Percentiles rank a stretch among this genome's conserved stretches.
phyloP scores from a whole-genome alignment of 2,888 invertebrate genomes.

The Leptopilina drosophilae region DNA sequence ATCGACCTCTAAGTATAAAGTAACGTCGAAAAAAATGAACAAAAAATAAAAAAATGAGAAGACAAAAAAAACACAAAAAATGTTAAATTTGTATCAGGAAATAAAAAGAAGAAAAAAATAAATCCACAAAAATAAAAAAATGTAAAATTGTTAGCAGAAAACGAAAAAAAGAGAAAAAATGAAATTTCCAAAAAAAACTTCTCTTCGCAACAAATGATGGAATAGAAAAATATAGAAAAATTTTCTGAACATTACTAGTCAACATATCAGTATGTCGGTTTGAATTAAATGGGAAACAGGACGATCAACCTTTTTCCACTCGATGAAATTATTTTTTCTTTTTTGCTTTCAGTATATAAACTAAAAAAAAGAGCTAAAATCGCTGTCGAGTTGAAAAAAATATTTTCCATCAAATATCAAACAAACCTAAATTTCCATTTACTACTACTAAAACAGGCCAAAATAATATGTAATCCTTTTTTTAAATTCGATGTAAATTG shows the following conservation, averaged over 20 bases:
- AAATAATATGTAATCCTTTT: too few species aligned
- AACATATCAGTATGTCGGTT: background rate
- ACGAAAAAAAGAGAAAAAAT: too few species aligned
- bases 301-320: background rate
- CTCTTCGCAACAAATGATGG: background rate
- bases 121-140: too few species aligned
- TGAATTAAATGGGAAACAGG: constrained; percentile 5
- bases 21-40: too few species aligned
- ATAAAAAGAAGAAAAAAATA: too few species aligned
- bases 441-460: background rate
- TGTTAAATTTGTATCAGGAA: too few species aligned
- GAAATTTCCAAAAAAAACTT: too few species aligned
- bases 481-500: too few species aligned
- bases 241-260: background rate
- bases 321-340: constrained; percentile 3
- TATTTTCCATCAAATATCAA: background rate
- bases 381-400: background rate
- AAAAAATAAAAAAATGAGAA: too few species aligned
- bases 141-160: too few species aligned
- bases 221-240: background rate
- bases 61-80: too few species aligned
- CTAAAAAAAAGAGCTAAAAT: background rate
- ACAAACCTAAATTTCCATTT: background rate
- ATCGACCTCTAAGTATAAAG: too few species aligned
- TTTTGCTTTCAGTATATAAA: background rate